phyloP scores from a whole-genome alignment of 1,140 invertebrate genomes.

The Subanguina moxae region DNA sequence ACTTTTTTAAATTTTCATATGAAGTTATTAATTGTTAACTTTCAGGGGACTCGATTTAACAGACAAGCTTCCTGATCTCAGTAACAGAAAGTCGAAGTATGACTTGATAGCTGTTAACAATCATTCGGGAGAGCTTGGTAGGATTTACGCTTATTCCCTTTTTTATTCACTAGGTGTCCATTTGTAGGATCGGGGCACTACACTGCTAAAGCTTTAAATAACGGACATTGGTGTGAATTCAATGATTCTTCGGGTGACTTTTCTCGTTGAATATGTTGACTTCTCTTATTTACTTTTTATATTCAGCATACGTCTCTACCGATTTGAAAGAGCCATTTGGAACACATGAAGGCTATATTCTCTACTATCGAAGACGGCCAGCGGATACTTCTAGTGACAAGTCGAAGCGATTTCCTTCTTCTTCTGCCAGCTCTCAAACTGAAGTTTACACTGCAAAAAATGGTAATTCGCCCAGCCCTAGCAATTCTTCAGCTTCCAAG shows the following conservation, averaged over 20 bases:
- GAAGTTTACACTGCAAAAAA: too few relatives aligned
- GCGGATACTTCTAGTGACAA: too few relatives aligned
- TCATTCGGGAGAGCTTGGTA: constrained; percentile 63
- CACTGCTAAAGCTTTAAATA: constrained; percentile 49
- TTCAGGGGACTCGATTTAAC: constrained; percentile 61
- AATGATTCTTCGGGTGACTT: constrained; percentile 66
- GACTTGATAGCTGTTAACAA: constrained; percentile 66
- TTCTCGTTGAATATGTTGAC: neutral
- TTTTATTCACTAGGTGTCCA: too few relatives aligned
- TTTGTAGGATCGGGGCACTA: constrained; percentile 59
- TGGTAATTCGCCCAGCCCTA: too few relatives aligned
- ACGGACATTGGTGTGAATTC: constrained; percentile 67
- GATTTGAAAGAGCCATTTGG: constrained; percentile 44
- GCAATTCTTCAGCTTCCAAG: too few relatives aligned
- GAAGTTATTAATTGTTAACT: constrained; percentile 1
- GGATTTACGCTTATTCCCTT: neutral
- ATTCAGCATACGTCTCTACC: neutral
- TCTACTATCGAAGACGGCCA: constrained; percentile 21
- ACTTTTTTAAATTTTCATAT: constrained; percentile 9
- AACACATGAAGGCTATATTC: constrained; percentile 48
- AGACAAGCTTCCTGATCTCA: constrained; percentile 62
- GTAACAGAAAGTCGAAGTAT: constrained; percentile 61
- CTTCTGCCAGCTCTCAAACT: too few relatives aligned
- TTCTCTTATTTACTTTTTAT: neutral
- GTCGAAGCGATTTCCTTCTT: too few relatives aligned